These are phyloP conservation scores for Nesogale talazaci DNA, from an alignment of 2,113 vertebrate genomes.

Conservation along the genomic window DNA sequence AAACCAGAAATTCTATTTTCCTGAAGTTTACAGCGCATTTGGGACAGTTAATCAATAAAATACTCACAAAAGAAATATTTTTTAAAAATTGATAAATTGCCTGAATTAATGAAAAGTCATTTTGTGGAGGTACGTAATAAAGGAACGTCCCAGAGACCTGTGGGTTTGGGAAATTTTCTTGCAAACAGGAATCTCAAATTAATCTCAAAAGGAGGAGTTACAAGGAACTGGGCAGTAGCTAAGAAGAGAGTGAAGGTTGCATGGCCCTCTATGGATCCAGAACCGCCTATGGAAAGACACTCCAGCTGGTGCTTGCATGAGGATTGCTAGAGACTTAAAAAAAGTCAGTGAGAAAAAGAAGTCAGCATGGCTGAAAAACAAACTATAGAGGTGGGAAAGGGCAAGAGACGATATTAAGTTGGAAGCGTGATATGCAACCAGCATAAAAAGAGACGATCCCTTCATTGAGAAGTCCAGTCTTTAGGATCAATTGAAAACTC, in stretches of 20 bases:
- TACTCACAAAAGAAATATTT: neutral
- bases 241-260: neutral
- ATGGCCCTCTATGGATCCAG: neutral
- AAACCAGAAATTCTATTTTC: neutral
- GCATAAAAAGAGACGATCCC: too few relatives aligned
- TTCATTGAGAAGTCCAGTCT: too few relatives aligned
- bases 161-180: neutral
- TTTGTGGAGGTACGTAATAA: neutral
- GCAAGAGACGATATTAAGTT: too few relatives aligned
- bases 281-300: neutral
- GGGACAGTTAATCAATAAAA: neutral
- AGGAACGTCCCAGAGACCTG: neutral
- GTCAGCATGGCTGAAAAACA: too few relatives aligned
- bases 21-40: neutral
- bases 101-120: neutral
- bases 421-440: too few relatives aligned
- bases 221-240: too few relatives aligned
- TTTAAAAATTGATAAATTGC: neutral
- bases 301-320: neutral
- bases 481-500: too few relatives aligned
- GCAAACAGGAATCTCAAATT: neutral
- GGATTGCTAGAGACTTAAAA: neutral
- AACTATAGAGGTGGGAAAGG: too few relatives aligned
- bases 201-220: neutral
- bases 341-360: too few relatives aligned